Evolutionary conservation across 2,888 invertebrate species (phyloP).

Genomic region (Malthinus seriepunctatus): DNA sequence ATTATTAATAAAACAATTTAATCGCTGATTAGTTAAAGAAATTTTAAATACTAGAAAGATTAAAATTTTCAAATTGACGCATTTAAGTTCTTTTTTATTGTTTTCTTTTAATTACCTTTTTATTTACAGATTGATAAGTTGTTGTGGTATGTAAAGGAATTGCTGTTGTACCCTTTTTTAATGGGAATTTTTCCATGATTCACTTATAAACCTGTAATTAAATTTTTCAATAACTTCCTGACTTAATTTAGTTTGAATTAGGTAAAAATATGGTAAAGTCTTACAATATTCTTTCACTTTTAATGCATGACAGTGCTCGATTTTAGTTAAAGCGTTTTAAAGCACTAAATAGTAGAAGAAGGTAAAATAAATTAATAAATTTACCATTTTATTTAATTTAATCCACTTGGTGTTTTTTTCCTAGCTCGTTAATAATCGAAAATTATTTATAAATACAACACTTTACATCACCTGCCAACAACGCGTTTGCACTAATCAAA

Average conservation of each 20-base stretch:
- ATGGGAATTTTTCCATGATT: constrained; percentile 73
- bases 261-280: background rate
- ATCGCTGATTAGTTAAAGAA: background rate
- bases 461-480: constrained; percentile 21
- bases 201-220: constrained; percentile 42
- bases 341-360: background rate
- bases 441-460: constrained; percentile 14
- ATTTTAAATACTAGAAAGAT: no score
- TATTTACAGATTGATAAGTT: constrained; percentile 64
- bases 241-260: background rate
- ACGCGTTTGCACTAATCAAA: constrained; percentile 16
- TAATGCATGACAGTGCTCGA: constrained; percentile 3
- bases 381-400: constrained; percentile 15
- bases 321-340: constrained; percentile 13
- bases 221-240: background rate
- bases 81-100: background rate
- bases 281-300: constrained; percentile 15
- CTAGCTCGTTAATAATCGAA: background rate
- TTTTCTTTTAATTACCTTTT: constrained; percentile 57
- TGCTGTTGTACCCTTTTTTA: constrained; percentile 61
- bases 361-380: background rate
- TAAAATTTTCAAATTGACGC: no score
- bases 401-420: background rate
- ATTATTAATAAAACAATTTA: background rate
- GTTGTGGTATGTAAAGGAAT: constrained; percentile 58